These are phyloP conservation scores for Chironomus tepperi DNA, from an alignment of 1,140 invertebrate genomes.

Conservation along the genomic window DNA sequence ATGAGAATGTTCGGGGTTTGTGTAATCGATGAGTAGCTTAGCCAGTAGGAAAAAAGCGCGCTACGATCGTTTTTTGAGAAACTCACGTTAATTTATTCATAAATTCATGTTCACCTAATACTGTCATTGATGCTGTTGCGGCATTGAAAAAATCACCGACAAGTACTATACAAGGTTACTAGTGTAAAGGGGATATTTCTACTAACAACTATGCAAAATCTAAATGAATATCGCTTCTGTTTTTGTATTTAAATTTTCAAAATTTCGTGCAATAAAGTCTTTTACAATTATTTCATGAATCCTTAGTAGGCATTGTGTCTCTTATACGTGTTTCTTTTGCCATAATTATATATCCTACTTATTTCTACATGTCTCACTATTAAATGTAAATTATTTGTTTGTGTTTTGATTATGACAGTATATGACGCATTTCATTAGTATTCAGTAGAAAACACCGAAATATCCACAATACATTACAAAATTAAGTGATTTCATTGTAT, in stretches of 20 bases:
- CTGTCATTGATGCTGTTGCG: slow-evolving; percentile 13
- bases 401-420: no score
- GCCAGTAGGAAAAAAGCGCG: neutral
- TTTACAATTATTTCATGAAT: neutral
- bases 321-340: slow-evolving; percentile 16
- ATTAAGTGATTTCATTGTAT: no score
- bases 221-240: neutral
- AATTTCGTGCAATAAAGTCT: neutral
- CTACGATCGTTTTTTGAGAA: neutral
- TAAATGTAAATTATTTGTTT: no score
- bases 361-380: no score
- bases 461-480: no score
- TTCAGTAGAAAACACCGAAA: no score
- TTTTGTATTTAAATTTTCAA: neutral
- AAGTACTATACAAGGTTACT: neutral
- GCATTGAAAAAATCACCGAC: slow-evolving; percentile 21
- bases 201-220: no score
- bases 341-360: slow-evolving; percentile 5
- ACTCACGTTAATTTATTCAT: slow-evolving; percentile 7
- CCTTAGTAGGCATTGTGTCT: neutral
- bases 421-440: no score
- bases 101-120: slow-evolving; percentile 11
- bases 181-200: neutral
- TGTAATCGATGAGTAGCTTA: neutral
- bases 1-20: neutral